Conservation (phyloP, 2,888 invertebrate species). For the Ormyrus rosae region DNA sequence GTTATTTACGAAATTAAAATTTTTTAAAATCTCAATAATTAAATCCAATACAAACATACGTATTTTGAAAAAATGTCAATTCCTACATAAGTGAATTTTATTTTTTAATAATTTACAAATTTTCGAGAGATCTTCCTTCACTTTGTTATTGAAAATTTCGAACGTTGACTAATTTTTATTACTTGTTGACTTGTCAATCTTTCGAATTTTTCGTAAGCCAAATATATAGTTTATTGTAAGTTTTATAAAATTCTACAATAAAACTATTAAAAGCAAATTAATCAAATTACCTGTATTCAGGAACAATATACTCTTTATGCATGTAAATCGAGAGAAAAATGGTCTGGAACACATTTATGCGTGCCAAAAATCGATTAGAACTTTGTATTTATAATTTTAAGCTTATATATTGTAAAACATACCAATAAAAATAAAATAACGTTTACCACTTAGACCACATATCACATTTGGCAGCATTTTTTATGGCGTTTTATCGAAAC, state of each 20-base stretch:
- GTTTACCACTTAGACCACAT: conserved; percentile 36
- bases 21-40: conserved; percentile 1
- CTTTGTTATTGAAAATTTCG: conserved; percentile 33
- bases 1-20: background rate
- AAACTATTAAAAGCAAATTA: conserved; percentile 36
- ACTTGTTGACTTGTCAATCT: conserved; percentile 10
- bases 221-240: conserved; percentile 13
- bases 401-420: conserved; percentile 29
- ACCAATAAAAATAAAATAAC: conserved; percentile 2
- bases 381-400: conserved; percentile 32
- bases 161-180: conserved; percentile 37
- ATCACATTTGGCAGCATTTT: conserved; percentile 18
- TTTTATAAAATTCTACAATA: conserved; percentile 49
- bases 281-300: conserved; percentile 52
- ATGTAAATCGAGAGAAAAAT: conserved; percentile 70
- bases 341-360: conserved; percentile 74
- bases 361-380: conserved; percentile 66
- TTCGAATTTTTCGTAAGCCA: conserved; percentile 31
- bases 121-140: conserved; percentile 17
- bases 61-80: conserved; percentile 31
- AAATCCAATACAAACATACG: background rate
- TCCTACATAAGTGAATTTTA: conserved; percentile 3
- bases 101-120: conserved; percentile 44
- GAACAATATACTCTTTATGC: conserved; percentile 44
- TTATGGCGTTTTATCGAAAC: background rate